phyloP scores from a whole-genome alignment of 2,797 vertebrate species.

The Channallabes apus region DNA sequence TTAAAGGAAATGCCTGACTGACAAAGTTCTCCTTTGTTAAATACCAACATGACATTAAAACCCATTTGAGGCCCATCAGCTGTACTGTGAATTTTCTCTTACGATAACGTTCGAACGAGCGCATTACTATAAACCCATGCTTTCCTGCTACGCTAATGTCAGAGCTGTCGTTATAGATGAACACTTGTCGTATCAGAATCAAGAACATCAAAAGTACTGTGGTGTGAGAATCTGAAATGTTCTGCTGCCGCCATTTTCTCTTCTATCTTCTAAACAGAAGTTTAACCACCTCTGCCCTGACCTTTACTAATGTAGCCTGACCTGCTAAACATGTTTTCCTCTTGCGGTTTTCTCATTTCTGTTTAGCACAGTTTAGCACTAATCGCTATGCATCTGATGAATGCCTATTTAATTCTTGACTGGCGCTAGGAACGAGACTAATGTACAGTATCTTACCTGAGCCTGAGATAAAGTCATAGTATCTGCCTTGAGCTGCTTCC shows the following conservation, averaged over 20 bases:
- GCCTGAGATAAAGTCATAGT: neutral
- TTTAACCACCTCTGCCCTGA: constrained; percentile 5
- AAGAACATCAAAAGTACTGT: neutral
- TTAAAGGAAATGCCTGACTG: neutral
- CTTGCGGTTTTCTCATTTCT: neutral
- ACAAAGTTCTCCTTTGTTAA: neutral
- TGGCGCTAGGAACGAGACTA: neutral
- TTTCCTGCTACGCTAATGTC: neutral
- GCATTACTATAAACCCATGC: neutral
- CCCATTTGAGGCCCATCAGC: neutral
- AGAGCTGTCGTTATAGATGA: neutral
- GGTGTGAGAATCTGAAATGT: neutral
- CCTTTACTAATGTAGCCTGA: constrained; percentile 1
- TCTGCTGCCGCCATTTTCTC: neutral
- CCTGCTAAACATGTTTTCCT: neutral
- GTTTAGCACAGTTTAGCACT: neutral
- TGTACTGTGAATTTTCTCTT: neutral
- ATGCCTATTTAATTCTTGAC: neutral
- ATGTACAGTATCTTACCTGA: too few relatives aligned
- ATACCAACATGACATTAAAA: neutral
- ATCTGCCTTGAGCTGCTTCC: neutral
- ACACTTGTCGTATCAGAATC: neutral
- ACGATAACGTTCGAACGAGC: neutral
- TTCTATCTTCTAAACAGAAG: neutral
- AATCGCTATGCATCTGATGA: neutral